Base-by-base conservation (phyloP, 2,888 invertebrate genomes). In the Charanyca ferruginea region DNA sequence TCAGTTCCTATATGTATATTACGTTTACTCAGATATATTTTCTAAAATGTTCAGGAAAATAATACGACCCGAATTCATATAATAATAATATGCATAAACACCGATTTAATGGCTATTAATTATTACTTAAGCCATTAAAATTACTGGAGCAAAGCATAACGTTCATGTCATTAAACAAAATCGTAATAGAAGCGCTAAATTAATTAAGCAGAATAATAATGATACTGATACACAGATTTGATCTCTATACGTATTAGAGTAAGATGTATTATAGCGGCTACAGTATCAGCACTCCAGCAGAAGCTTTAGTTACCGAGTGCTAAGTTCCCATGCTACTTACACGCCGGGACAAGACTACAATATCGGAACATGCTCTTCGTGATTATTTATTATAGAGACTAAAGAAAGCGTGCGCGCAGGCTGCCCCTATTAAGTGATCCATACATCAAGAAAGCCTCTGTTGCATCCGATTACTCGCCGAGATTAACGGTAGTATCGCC, bases 281-380 rank as follows among this genome's bases (percentile, higher is more conserved):
- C 18, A 58, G 38, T 13, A 38, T 38, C 38, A 16, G 38, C 13
- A 5, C 38, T 16, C 32, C 13, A 32, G 25, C 38, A 41, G 16
- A 60, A 66, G 73, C 70, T 66, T 77, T 59, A 55, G 63, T 73
- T 71, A 80, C 66, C 71, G 79, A 53, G 72, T 73, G 73, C 80
- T 82, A 58, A 79, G 88, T 93, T 92, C 92, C 90, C 91, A 92
- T 90, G 91, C 87, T 90, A 89, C 87, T 88, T 85, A 87, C 85
- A 86, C 79, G 81, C 85, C 84, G 77, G 85, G 86, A 85, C 86
- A 87, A 89, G 84, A 89, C 89, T 89, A 85, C 89, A 90, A 87
- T 88, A 90, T 88, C 87, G 87, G 85, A 90, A 93, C 93, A 93
- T 93, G 91, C 92, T 93, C 89, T 91, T 92, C 91, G 93, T 93